Percentiles rank a stretch among this genome's conserved stretches.
Conservation (phyloP, 2,113 vertebrate species). For the Gobiocypris rarus region DNA sequence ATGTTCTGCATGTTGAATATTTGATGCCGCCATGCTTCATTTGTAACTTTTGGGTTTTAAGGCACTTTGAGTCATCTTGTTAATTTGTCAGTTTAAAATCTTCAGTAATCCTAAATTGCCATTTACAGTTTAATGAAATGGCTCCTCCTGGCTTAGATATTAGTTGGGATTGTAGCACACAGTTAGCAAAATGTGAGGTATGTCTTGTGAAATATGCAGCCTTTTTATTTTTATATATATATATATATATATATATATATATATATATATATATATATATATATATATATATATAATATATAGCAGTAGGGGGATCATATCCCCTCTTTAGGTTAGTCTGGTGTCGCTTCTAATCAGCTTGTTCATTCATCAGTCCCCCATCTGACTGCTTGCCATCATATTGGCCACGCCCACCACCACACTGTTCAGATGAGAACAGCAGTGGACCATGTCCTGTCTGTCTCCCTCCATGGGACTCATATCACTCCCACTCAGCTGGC, state of each 20-base stretch:
- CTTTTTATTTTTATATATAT: too few species aligned
- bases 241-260: too few species aligned
- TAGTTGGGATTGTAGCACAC: not conserved
- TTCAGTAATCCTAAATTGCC: not conserved
- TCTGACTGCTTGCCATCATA: constrained; percentile 59
- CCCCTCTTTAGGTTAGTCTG: constrained; percentile 39
- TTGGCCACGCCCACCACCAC: constrained; percentile 56
- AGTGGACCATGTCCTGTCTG: constrained; percentile 57
- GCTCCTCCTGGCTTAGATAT: not conserved
- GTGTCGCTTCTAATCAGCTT: constrained; percentile 69
- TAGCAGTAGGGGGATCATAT: constrained; percentile 30
- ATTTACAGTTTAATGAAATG: not conserved
- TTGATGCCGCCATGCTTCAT: not conserved
- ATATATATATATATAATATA: too few species aligned
- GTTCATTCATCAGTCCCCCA: constrained; percentile 66
- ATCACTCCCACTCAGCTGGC: constrained; percentile 33
- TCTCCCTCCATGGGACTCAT: constrained; percentile 18
- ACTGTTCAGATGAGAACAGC: constrained; percentile 68
- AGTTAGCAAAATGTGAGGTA: constrained; percentile 31
- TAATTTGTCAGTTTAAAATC: constrained; percentile 6
- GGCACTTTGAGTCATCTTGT: not conserved
- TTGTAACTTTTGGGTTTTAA: not conserved
- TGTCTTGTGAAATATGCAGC: constrained; percentile 8
- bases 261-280: too few species aligned
- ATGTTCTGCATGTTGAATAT: not conserved